These are phyloP conservation scores for Monochamus alternatus DNA, from an alignment of 2,888 invertebrate genomes.

Conservation along the genomic window DNA sequence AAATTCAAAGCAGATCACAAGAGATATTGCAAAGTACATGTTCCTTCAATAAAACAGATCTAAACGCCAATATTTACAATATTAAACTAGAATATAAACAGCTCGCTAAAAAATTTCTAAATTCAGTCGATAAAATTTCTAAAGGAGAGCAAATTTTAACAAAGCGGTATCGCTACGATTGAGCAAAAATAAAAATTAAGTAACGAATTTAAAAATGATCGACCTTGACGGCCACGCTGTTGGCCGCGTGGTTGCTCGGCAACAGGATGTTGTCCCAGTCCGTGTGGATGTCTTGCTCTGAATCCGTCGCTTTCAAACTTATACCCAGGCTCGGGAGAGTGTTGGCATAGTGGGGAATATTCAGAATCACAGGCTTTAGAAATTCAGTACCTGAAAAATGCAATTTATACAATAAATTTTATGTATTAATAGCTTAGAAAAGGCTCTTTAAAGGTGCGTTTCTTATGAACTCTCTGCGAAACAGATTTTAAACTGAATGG, in stretches of 20 bases:
- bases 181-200: slow-evolving; percentile 24
- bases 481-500: too few relatives aligned
- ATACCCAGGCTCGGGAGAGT: slow-evolving; percentile 84
- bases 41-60: slow-evolving; percentile 24
- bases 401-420: not conserved
- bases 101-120: slow-evolving; percentile 15
- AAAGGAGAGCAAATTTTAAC: slow-evolving; percentile 9
- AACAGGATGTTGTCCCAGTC: slow-evolving; percentile 90
- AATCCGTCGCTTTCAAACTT: slow-evolving; percentile 86
- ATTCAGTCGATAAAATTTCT: slow-evolving; percentile 25
- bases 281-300: slow-evolving; percentile 87
- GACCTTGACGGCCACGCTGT: slow-evolving; percentile 91
- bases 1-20: slow-evolving; percentile 36
- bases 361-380: slow-evolving; percentile 89
- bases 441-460: too few relatives aligned
- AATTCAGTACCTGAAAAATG: slow-evolving; percentile 81
- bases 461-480: too few relatives aligned
- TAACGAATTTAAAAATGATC: slow-evolving; percentile 84
- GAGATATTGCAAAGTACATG: slow-evolving; percentile 34
- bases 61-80: slow-evolving; percentile 31
- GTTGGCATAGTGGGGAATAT: slow-evolving; percentile 90
- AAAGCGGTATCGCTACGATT: slow-evolving; percentile 6
- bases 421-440: too few relatives aligned
- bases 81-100: slow-evolving; percentile 27
- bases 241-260: slow-evolving; percentile 87